phyloP scores from a whole-genome alignment of 2,888 invertebrate genomes.

The Tiliacea aurago region DNA sequence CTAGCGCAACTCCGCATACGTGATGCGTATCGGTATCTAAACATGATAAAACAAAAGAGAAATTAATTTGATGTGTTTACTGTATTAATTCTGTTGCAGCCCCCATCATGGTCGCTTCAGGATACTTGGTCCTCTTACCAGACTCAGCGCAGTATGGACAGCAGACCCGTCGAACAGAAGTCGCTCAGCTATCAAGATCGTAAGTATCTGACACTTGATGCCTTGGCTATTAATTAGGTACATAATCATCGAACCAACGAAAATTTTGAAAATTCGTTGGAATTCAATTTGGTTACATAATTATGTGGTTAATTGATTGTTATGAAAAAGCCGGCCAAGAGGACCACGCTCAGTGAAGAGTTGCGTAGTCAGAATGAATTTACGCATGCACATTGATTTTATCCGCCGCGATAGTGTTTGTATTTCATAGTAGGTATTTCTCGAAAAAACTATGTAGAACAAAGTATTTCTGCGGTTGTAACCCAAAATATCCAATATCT shows the following conservation, averaged over 20 bases:
- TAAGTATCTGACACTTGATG: constrained; percentile 54
- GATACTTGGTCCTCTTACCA: constrained; percentile 61
- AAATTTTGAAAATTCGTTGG: background rate
- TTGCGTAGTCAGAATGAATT: background rate
- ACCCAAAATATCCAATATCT: background rate
- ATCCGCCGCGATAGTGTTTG: background rate
- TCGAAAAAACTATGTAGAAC: background rate
- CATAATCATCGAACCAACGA: background rate
- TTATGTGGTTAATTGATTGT: background rate
- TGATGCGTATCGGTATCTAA: too few species aligned
- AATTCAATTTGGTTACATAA: background rate
- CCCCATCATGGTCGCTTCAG: constrained; percentile 66
- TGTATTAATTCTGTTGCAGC: constrained; percentile 43
- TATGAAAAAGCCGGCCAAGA: background rate
- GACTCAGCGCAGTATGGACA: constrained; percentile 37
- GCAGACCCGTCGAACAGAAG: constrained; percentile 50
- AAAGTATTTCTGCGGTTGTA: background rate
- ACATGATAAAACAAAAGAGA: too few species aligned
- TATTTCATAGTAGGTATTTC: background rate
- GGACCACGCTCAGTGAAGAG: too few species aligned
- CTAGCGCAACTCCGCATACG: too few species aligned
- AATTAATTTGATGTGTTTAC: background rate
- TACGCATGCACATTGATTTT: background rate
- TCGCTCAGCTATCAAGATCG: constrained; percentile 73
- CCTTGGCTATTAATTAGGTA: background rate